These are phyloP conservation scores for Platysteira castanea DNA, from an alignment of 2,113 vertebrate genomes.

Conservation along the genomic window DNA sequence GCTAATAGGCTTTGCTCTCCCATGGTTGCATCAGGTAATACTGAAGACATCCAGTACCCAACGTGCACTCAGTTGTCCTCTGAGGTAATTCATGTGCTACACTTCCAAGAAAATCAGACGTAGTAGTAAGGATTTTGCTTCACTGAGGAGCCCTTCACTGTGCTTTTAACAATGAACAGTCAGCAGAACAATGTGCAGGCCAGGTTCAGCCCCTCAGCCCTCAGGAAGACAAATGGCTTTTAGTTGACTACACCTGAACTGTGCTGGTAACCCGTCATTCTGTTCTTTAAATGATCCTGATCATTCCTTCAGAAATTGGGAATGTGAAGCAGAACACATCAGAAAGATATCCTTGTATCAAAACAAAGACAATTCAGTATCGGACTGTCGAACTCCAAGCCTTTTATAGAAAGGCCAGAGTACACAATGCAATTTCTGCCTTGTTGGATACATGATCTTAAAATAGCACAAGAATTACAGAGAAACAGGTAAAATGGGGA, in stretches of 20 bases:
- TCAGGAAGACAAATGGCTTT: neutral
- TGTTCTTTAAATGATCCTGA: neutral
- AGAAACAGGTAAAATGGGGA: neutral
- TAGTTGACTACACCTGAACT: neutral
- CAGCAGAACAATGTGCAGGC: neutral
- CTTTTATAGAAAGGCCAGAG: neutral
- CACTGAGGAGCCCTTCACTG: neutral
- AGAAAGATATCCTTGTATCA: neutral
- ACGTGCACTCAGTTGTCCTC: neutral
- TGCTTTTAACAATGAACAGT: neutral
- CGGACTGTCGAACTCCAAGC: neutral
- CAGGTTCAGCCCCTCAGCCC: neutral
- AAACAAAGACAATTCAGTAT: neutral
- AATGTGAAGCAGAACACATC: neutral
- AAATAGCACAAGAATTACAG: neutral
- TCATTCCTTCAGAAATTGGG: neutral
- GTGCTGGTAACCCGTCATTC: neutral
- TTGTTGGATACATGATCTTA: neutral
- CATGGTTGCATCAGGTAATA: neutral
- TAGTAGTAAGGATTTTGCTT: neutral
- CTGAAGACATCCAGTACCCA: neutral
- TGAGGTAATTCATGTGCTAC: neutral
- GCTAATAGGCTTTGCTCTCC: constrained; percentile 11
- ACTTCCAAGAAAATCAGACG: neutral
- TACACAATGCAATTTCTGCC: neutral